Evolutionary conservation across 2,888 invertebrate species (phyloP), one percentile per base, ranked within the genome.

Genomic region (Zootermopsis nevadensis): DNA sequence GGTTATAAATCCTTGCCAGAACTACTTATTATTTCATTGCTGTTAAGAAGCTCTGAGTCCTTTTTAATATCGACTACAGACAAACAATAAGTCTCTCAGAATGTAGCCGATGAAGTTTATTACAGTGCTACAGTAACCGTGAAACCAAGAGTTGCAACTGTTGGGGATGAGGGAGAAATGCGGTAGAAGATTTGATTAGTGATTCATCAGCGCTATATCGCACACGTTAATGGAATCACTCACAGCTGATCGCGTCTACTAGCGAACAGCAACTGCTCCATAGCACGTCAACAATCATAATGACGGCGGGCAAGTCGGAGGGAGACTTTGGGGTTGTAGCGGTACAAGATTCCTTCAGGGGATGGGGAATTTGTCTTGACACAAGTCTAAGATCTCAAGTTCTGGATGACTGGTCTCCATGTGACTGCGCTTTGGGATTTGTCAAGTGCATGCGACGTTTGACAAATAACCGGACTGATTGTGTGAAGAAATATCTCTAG

Each of bases 171-270:
- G 33, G 69, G 69, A 31, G 69, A 19, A 69, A 33, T 69, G 2
- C 38, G n/a, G 38, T 38, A 42, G 74, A 74, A 38, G 42, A 74
- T 74, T 74, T 74, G 38, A 74, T 74, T 74, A 74, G 74, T 74
- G 74, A 74, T 74, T 74, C 74, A 74, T 74, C 74, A 74, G 74
- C 38, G n/a, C 74, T 74, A 74, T 74, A 74, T 74, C 33, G 79
- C 66, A 79, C 27, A 79, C 79, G 79, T 55, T 79, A 79, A 79
- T 79, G 79, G 79, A 79, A 79, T 79, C 79, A 38, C 79, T 79
- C 79, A 79, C 79, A 79, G 79, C 66, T 79, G 79, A 79, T 79
- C 79, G 79, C 79, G 33, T 66, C 66, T 79, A 60, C 79, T 66
- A 79, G 66, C 12, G 79, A 33, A 33, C 19, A 69, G 69, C 22